Base-by-base conservation (phyloP, 2,113 vertebrate genomes). In the Lepus timidus region DNA sequence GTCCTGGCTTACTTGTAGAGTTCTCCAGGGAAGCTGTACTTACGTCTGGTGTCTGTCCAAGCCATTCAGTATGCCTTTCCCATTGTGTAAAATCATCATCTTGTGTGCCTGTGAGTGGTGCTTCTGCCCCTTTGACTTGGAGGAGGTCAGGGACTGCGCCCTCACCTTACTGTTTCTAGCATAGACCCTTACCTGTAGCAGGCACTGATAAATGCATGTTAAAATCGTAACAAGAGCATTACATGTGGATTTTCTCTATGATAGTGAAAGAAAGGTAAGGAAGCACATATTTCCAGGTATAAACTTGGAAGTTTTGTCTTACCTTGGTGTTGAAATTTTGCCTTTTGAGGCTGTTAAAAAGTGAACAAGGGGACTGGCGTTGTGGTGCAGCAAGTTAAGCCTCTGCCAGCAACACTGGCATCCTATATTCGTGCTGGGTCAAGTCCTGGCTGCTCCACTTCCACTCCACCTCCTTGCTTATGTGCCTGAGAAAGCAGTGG, bases 331-430 rank as follows among this genome's bases (percentile, higher is more conserved):
- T 82, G 25, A 62, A 84, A 44, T 10, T 29, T 74, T 97, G 68
- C 90, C 25, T 83, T 91, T 83, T 33, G 70, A 91, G 65, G 62
- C 44, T 65, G 12, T 74, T 75, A 64, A 33, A 74, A 83, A 36
- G 55, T 80, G n/a, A 61, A 49, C 36, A 25, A 55, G 52, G 71
- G 88, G 20, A 36, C 55, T 44, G 19, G 10, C 20, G n/a, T 64
- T 55, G 27, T 31, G 27, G 33, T 39, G 17, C 27, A 62, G 55
- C 55, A 55, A 3, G 55, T 55, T 55, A 55, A 55, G 17, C 55
- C 55, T 55, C 55, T 36, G 17, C 55, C 55, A 55, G 55, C 10
- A 11, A 14, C 55, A 55, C 55, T 17, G 17, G 55, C 55, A 55
- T 55, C 55, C 17, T 17, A 55, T 55, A 55, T 11, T 11, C 55